Base-by-base conservation (phyloP, 2,888 invertebrate species). In the Lasioglossum zephyrum region DNA sequence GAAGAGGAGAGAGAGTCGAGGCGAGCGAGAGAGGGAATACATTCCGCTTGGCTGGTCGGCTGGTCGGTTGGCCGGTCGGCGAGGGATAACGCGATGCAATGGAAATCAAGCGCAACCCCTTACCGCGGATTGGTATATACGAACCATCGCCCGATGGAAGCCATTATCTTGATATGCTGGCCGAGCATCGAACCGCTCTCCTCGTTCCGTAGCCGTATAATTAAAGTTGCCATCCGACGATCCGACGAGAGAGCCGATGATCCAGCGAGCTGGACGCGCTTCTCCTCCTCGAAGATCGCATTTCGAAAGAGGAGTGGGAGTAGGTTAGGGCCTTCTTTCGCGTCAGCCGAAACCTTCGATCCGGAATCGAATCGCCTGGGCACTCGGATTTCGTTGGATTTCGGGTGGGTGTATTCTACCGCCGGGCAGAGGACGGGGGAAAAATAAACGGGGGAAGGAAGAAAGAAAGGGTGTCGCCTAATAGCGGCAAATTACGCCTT, bases 401-500 rank as follows among this genome's bases (percentile, higher is more conserved):
- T 39, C 66, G 36, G 36, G n/a, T 41, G 8, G 39, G n/a, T n/a
- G 9, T 9, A n/a, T 11, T 69, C 70, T 11, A n/a, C 8, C 31
- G 31, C 0, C 11, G 39, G 22, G 22, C 0, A 8, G 69, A 8
- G 69, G 2, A 9, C n/a, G 11, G 22, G 41, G n/a, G 41, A 22
- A 41, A 41, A 70, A 70, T 70, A 39, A 44, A 16, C 70, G 73
- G 31, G 69, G 74, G 66, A 31, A 72, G 74, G 69, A 66, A n/a
- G 57, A 73, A 73, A 73, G 57, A 44, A 82, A 81, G 73, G 82
- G 85, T 75, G 78, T 89, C 90, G 92, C 91, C 92, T 94, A 94
- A 94, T 94, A 94, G 94, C 94, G 91, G 92, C 92, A 93, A 94
- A 93, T 94, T 94, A 93, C 92, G 91, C 91, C 90, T 91, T 91